A percentile compares a stretch with the other conserved stretches of the same genome.
phyloP scores from a whole-genome alignment of 2,888 invertebrate species.

The Volucella zonaria region DNA sequence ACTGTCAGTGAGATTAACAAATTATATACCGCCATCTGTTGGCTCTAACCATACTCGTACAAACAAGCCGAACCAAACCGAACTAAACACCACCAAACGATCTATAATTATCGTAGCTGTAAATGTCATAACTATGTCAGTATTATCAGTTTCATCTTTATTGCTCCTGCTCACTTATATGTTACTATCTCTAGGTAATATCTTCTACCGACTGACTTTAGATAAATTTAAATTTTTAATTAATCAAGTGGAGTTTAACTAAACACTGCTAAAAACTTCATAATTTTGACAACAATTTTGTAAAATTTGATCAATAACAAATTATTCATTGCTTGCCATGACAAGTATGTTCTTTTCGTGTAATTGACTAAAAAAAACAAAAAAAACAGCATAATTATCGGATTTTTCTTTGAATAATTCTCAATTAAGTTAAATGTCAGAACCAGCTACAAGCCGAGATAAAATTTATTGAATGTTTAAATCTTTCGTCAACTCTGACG shows the following conservation, averaged over 20 bases:
- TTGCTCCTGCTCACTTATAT: slow-evolving; percentile 30
- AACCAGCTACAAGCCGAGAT: slow-evolving; percentile 31
- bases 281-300: neutral
- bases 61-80: too few species aligned
- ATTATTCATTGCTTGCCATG: slow-evolving; percentile 27
- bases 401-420: slow-evolving; percentile 20
- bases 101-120: slow-evolving; percentile 48
- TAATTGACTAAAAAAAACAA: too few species aligned
- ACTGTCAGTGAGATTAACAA: slow-evolving; percentile 49
- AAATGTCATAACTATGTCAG: slow-evolving; percentile 57
- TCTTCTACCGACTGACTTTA: slow-evolving; percentile 22
- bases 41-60: too few species aligned
- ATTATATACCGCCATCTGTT: neutral
- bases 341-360: slow-evolving; percentile 26
- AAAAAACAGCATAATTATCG: slow-evolving; percentile 35
- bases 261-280: slow-evolving; percentile 5
- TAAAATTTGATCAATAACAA: slow-evolving; percentile 22
- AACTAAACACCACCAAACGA: slow-evolving; percentile 8
- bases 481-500: neutral
- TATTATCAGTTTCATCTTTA: slow-evolving; percentile 62
- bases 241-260: slow-evolving; percentile 4
- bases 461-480: slow-evolving; percentile 27
- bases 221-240: slow-evolving; percentile 54
- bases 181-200: neutral
- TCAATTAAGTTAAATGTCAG: slow-evolving; percentile 62